Evolutionary conservation across 1,140 invertebrate species (phyloP), one percentile per base, ranked within the genome.

Genomic region (Lordiphosa stackelbergi): DNA sequence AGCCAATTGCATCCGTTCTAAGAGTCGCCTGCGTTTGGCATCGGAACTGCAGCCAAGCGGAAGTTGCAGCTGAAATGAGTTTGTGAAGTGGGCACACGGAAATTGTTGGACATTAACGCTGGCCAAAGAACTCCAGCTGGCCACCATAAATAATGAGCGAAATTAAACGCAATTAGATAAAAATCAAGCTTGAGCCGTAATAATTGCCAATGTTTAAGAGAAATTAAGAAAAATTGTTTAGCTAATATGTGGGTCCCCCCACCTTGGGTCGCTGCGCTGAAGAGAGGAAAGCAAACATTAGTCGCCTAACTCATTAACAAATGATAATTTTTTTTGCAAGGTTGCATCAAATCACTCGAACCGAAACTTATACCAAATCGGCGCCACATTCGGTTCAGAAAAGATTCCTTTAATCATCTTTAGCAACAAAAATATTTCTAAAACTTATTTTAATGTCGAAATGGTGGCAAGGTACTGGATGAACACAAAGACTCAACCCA

Each of bases 81-180:
- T 65, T 54, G 40, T 38, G 38, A 48, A 60, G 34, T 60, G 51
- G 45, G 59, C 48, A 53, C 34, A 51, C 52, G 74, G 74, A 79
- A 79, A 63, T 65, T 59, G 55, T 52, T 62, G 11, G 46, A 42
- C 60, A 40, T 60, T 69, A 53, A 37, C 45, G 38, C 58, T 40
- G 47, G 35, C 47, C 58, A 28, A 43, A 63, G 46, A 37, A 40
- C 22, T 38, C 40, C 57, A 13, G 11, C 22, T 6, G 53, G 60
- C 53, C 61, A 61, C 59, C 74, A 71, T 81, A 64, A 79, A 81
- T 79, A 79, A 79, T 79, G 77, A 71, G 75, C 71, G 46, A 81
- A 71, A 79, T 79, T 79, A 81, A 79, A 56, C 36, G 34, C 71
- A 75, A 74, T 79, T 79, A 81, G 77, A 81, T 71, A 56, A 68